phyloP scores from a whole-genome alignment of 1,140 invertebrate genomes.

The Drosophila paulistorum region DNA sequence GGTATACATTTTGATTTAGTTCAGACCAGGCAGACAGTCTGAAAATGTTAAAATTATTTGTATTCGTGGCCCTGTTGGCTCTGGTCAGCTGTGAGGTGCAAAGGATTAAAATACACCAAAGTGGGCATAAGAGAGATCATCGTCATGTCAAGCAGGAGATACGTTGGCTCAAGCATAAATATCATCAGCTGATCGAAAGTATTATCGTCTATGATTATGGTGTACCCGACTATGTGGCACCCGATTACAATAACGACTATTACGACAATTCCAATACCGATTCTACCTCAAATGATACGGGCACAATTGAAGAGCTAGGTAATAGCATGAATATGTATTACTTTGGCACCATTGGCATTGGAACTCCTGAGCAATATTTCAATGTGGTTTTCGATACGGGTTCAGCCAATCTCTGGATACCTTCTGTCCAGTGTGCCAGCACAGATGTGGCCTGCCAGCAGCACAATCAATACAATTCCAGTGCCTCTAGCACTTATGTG shows the following conservation, averaged over 20 bases:
- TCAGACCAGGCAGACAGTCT: constrained; percentile 31
- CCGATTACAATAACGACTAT: constrained; percentile 42
- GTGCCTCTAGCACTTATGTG: constrained; percentile 62
- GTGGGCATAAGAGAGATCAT: constrained; percentile 36
- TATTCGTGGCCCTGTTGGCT: constrained; percentile 47
- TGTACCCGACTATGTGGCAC: constrained; percentile 30
- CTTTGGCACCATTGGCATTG: constrained; percentile 93
- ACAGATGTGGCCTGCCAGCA: constrained; percentile 65
- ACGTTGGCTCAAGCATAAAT: constrained; percentile 53
- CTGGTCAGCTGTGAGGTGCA: constrained; percentile 58
- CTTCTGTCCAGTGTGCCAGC: constrained; percentile 54
- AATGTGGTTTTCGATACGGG: constrained; percentile 74
- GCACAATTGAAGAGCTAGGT: constrained; percentile 40
- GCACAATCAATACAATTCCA: constrained; percentile 69
- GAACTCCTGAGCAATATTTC: constrained; percentile 92
- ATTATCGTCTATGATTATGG: constrained; percentile 23
- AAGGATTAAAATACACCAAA: constrained; percentile 54
- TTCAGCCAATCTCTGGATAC: constrained; percentile 71
- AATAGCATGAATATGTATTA: constrained; percentile 71
- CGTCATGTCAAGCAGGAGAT: constrained; percentile 35
- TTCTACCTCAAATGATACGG: constrained; percentile 11
- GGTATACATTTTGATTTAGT: constrained; percentile 25
- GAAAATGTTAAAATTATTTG: constrained; percentile 57
- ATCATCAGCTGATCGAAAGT: constrained; percentile 31
- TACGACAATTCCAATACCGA: constrained; percentile 27